These are phyloP conservation scores for Lepidurus arcticus DNA, from an alignment of 1,140 invertebrate genomes.

Conservation along the genomic window DNA sequence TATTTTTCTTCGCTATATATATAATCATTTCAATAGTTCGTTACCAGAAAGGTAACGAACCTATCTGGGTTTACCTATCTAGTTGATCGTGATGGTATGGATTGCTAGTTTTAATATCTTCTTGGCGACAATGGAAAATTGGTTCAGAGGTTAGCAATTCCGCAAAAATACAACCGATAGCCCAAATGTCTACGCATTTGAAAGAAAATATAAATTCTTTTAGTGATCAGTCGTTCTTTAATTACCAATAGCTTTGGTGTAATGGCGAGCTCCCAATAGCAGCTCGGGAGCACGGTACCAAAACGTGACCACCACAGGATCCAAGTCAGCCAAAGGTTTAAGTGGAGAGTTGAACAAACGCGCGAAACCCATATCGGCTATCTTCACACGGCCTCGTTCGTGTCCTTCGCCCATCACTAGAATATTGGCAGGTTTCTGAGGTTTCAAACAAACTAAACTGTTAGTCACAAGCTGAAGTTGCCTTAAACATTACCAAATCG, in stretches of 20 bases:
- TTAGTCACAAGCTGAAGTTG: too few species aligned
- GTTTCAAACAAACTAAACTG: slow-evolving; percentile 25
- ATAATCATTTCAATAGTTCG: neutral
- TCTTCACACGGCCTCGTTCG: slow-evolving; percentile 94
- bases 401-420: slow-evolving; percentile 98
- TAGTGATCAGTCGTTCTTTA: neutral
- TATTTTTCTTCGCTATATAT: too few species aligned
- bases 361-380: slow-evolving; percentile 99
- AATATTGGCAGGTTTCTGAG: slow-evolving; percentile 97
- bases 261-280: slow-evolving; percentile 91
- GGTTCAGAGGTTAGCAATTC: slow-evolving; percentile 95
- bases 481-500: slow-evolving; percentile 66
- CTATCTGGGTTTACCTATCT: slow-evolving; percentile 55
- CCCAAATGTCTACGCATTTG: slow-evolving; percentile 87
- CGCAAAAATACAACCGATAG: slow-evolving; percentile 99
- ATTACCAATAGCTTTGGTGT: slow-evolving; percentile 94
- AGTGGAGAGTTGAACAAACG: slow-evolving; percentile 95
- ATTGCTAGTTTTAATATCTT: slow-evolving; percentile 99
- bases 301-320: slow-evolving; percentile 99
- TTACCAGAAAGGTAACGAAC: neutral
- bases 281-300: slow-evolving; percentile 99
- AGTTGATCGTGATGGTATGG: slow-evolving; percentile 99
- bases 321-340: slow-evolving; percentile 94
- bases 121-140: slow-evolving; percentile 98
- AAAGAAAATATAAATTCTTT: slow-evolving; percentile 1